These are phyloP conservation scores for Orthonychiurus folsomi DNA, from an alignment of 2,888 invertebrate species.

Conservation along the genomic window DNA sequence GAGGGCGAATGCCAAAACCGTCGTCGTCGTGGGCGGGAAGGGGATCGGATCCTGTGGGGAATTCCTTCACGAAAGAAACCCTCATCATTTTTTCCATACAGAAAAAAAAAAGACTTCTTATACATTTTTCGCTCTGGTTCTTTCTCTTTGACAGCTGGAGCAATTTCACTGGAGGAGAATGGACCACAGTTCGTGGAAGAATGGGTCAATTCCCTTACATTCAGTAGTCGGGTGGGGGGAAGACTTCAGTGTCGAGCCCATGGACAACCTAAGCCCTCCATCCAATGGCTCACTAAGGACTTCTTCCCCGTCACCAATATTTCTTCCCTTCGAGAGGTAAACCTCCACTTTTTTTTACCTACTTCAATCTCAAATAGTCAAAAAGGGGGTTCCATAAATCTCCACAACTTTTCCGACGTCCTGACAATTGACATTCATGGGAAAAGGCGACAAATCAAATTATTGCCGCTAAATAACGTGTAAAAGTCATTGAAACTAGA, in stretches of 20 bases:
- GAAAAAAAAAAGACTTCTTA: not conserved
- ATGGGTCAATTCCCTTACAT: slow-evolving; percentile 33
- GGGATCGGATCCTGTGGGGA: too few relatives aligned
- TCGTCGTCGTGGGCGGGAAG: too few relatives aligned
- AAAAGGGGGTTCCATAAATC: not conserved
- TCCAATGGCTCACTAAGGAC: slow-evolving; percentile 39
- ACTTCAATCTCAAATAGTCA: not conserved
- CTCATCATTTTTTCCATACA: not conserved
- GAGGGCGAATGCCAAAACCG: too few relatives aligned
- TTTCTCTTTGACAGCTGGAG: slow-evolving; percentile 7
- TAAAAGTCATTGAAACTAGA: too few relatives aligned
- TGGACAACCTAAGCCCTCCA: slow-evolving; percentile 35
- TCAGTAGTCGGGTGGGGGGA: slow-evolving; percentile 34
- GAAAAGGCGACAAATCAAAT: too few relatives aligned
- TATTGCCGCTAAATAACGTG: too few relatives aligned
- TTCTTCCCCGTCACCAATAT: slow-evolving; percentile 37
- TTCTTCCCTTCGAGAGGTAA: slow-evolving; percentile 36
- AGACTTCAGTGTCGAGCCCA: slow-evolving; percentile 32
- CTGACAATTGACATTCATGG: not conserved
- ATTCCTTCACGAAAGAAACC: not conserved
- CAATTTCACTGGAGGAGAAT: slow-evolving; percentile 36
- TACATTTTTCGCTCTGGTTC: not conserved
- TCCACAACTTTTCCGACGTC: not conserved
- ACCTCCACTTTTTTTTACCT: too few relatives aligned
- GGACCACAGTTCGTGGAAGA: slow-evolving; percentile 39